phyloP scores from a whole-genome alignment of 2,113 vertebrate genomes.

The Caranx ignobilis region DNA sequence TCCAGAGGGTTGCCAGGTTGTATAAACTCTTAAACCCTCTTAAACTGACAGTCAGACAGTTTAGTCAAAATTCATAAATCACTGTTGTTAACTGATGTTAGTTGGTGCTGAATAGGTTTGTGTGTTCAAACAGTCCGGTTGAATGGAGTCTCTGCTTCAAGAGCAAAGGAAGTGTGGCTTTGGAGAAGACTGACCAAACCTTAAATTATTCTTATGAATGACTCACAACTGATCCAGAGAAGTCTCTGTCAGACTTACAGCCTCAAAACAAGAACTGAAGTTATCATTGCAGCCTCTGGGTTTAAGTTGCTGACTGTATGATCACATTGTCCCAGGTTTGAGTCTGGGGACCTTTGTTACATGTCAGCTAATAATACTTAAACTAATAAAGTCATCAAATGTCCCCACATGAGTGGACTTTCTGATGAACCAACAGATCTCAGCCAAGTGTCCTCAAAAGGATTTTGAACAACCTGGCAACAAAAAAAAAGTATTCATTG shows the following conservation, averaged over 20 bases:
- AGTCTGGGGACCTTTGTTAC: not conserved
- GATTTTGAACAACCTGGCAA: constrained; percentile 14
- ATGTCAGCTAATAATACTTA: not conserved
- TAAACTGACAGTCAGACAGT: not conserved
- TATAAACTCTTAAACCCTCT: not conserved
- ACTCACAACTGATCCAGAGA: not conserved
- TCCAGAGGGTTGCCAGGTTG: not conserved
- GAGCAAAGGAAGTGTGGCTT: not conserved
- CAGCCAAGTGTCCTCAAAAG: not conserved
- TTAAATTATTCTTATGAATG: not conserved
- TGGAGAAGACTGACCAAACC: constrained; percentile 4
- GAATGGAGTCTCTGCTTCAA: not conserved
- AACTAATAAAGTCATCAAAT: not conserved
- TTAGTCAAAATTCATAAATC: not conserved
- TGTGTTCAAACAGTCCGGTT: not conserved
- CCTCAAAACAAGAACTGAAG: not conserved
- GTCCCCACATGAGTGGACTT: not conserved
- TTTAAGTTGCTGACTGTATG: not conserved
- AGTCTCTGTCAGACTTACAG: not conserved
- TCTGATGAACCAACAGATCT: not conserved
- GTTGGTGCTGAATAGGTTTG: not conserved
- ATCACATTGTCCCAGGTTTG: not conserved
- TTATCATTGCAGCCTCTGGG: not conserved
- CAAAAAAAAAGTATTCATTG: not conserved
- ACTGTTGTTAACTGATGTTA: not conserved